These are phyloP conservation scores for Muscina levida DNA, from an alignment of 2,888 invertebrate species.

Conservation along the genomic window DNA sequence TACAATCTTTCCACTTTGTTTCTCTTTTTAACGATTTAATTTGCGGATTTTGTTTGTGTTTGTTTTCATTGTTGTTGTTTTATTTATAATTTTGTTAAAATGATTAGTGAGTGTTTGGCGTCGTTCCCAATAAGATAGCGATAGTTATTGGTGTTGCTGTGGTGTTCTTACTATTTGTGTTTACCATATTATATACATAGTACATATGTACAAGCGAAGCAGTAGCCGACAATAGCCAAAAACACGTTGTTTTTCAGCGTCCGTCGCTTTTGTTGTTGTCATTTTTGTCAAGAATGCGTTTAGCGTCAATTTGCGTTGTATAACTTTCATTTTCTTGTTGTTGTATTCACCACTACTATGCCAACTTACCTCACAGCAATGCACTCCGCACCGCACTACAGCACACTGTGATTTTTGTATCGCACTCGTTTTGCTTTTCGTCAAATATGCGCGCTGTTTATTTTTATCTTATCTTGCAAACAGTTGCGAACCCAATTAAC, in stretches of 20 bases:
- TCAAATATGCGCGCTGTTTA: constrained; percentile 28
- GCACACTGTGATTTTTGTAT: constrained; percentile 1
- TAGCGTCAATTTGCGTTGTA: constrained; percentile 69
- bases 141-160: constrained; percentile 39
- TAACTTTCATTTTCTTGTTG: constrained; percentile 76
- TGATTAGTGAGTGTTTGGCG: constrained; percentile 63
- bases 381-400: constrained; percentile 34
- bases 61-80: constrained; percentile 37
- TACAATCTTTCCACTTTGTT: constrained; percentile 44
- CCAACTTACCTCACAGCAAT: constrained; percentile 55
- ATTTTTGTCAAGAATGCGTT: constrained; percentile 62
- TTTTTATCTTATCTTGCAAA: constrained; percentile 60
- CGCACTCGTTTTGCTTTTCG: constrained; percentile 9
- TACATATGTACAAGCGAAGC: constrained; percentile 12
- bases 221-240: constrained; percentile 16
- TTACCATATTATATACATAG: constrained; percentile 3
- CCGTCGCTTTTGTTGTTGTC: constrained; percentile 44
- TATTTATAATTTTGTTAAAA: constrained; percentile 53
- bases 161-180: too few species aligned
- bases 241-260: constrained; percentile 53
- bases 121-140: constrained; percentile 61
- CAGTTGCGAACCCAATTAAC: constrained; percentile 58
- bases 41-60: constrained; percentile 41
- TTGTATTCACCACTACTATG: constrained; percentile 74
- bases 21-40: constrained; percentile 46